Percentiles rank a stretch among this genome's conserved stretches.
These are phyloP conservation scores for Berghia stephanieae DNA, from an alignment of 1,140 invertebrate genomes.

Conservation along the genomic window DNA sequence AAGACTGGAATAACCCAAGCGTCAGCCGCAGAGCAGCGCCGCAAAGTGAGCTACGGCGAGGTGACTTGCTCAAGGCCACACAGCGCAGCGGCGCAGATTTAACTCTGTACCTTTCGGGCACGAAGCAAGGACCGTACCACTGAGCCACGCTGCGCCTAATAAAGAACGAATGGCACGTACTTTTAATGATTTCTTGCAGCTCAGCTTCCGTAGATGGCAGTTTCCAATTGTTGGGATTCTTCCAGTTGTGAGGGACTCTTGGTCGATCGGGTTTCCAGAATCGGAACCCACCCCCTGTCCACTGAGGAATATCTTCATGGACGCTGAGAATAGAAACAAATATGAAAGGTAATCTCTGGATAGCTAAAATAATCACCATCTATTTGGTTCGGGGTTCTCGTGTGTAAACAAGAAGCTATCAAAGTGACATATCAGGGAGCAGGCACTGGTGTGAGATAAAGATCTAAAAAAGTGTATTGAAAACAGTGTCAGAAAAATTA, in stretches of 20 bases:
- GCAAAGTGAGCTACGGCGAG: too few relatives aligned
- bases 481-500: background rate
- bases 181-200: slow-evolving; percentile 26
- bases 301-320: slow-evolving; percentile 42
- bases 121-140: too few relatives aligned
- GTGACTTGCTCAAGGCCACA: too few relatives aligned
- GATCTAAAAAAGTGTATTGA: too few relatives aligned
- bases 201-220: slow-evolving; percentile 15
- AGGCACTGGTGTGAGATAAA: too few relatives aligned
- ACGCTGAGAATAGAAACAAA: slow-evolving; percentile 36
- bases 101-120: too few relatives aligned
- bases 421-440: too few relatives aligned
- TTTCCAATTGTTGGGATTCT: slow-evolving; percentile 46
- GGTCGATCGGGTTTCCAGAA: slow-evolving; percentile 45
- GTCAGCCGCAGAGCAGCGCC: too few relatives aligned
- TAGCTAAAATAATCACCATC: background rate
- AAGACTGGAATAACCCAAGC: too few relatives aligned
- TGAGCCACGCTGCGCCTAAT: background rate
- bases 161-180: background rate
- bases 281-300: slow-evolving; percentile 50
- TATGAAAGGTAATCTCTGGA: too few relatives aligned
- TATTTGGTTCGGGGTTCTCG: background rate
- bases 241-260: slow-evolving; percentile 26
- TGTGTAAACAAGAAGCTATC: background rate
- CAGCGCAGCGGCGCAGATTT: too few relatives aligned